These are phyloP conservation scores for Gambusia affinis DNA, from an alignment of 2,113 vertebrate genomes.

Conservation along the genomic window DNA sequence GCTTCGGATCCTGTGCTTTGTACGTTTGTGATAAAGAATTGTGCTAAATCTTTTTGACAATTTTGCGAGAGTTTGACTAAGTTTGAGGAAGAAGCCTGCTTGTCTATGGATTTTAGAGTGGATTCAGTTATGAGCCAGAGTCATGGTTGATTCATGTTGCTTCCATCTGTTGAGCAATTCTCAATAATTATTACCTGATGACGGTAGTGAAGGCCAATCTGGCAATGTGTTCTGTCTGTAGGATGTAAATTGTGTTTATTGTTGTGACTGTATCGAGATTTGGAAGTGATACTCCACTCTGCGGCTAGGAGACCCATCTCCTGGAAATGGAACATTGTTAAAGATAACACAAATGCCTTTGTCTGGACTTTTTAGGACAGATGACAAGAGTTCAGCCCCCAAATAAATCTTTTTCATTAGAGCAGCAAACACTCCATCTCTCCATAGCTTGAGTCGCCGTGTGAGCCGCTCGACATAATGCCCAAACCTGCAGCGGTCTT, in stretches of 20 bases:
- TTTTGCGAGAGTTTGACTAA: constrained; percentile 23
- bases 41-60: constrained; percentile 58
- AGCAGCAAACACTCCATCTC: constrained; percentile 79
- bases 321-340: constrained; percentile 77
- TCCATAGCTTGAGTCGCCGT: constrained; percentile 25
- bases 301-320: constrained; percentile 50
- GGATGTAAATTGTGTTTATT: constrained; percentile 44
- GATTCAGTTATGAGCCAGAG: constrained; percentile 7
- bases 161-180: constrained; percentile 1
- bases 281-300: constrained; percentile 18
- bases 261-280: constrained; percentile 15
- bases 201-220: not conserved
- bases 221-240: constrained; percentile 27
- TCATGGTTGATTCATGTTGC: not conserved
- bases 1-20: constrained; percentile 29
- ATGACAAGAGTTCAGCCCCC: constrained; percentile 62
- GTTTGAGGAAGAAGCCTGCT: not conserved
- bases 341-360: constrained; percentile 76
- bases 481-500: constrained; percentile 69
- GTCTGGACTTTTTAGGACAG: constrained; percentile 72
- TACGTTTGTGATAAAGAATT: constrained; percentile 56
- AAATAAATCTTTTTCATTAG: constrained; percentile 83
- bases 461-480: constrained; percentile 46
- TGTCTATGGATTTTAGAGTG: not conserved
- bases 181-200: constrained; percentile 38